A percentile compares a stretch with the other conserved stretches of the same genome.
phyloP scores from a whole-genome alignment of 53 echinoderm and acorn worm species.

The Antedon mediterranea region DNA sequence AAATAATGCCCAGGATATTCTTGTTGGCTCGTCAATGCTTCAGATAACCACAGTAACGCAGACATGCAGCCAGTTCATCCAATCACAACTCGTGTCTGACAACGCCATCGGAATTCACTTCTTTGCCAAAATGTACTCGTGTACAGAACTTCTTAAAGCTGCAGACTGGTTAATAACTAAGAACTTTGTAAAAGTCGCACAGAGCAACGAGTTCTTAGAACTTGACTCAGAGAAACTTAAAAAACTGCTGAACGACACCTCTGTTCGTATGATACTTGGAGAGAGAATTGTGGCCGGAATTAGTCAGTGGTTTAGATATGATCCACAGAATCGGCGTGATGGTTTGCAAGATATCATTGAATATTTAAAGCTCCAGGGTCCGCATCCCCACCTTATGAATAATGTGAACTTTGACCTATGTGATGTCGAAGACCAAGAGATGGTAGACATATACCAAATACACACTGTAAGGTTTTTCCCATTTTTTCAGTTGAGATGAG shows the following conservation, averaged over 20 bases:
- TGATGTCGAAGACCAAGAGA: too few species aligned
- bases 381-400: background rate
- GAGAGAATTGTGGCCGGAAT: constrained; percentile 21
- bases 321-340: constrained; percentile 7
- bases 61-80: constrained; percentile 24
- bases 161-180: constrained; percentile 15
- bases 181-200: constrained; percentile 21
- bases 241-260: constrained; percentile 8
- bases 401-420: background rate
- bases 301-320: constrained; percentile 21
- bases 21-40: constrained; percentile 23
- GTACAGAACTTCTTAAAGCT: constrained; percentile 16
- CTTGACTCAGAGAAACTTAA: constrained; percentile 11
- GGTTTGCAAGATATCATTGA: background rate
- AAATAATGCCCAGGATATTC: constrained; percentile 16
- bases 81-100: constrained; percentile 6
- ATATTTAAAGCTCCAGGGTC: background rate
- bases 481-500: too few species aligned
- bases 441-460: too few species aligned
- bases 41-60: constrained; percentile 21
- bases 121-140: constrained; percentile 17
- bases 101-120: constrained; percentile 31
- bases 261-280: constrained; percentile 15
- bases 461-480: too few species aligned
- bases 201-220: constrained; percentile 17